Conservation (phyloP, 2,888 invertebrate genomes). For the Beris morrisii region DNA sequence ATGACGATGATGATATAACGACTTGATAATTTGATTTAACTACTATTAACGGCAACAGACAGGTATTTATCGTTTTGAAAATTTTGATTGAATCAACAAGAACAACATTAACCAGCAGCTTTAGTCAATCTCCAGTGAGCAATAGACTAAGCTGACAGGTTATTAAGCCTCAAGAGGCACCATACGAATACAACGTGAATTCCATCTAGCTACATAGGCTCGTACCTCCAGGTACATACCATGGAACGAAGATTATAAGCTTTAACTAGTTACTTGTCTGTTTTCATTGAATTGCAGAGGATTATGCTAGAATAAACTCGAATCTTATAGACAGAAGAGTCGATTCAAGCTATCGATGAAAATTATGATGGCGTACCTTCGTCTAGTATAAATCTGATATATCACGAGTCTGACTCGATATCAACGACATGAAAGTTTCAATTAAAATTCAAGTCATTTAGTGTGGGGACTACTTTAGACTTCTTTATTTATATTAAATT, state of each 20-base stretch:
- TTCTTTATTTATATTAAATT: too few relatives aligned
- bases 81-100: slow-evolving; percentile 39
- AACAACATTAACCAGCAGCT: slow-evolving; percentile 20
- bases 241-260: too few relatives aligned
- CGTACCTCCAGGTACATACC: too few relatives aligned
- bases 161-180: slow-evolving; percentile 23
- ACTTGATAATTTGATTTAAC: slow-evolving; percentile 51
- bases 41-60: slow-evolving; percentile 35
- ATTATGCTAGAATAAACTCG: slow-evolving; percentile 26
- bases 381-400: too few relatives aligned
- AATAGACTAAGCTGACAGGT: slow-evolving; percentile 25
- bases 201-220: too few relatives aligned
- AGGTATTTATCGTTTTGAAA: slow-evolving; percentile 39
- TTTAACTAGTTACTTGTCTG: slow-evolving; percentile 30
- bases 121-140: slow-evolving; percentile 34
- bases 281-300: slow-evolving; percentile 33
- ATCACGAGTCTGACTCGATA: too few relatives aligned
- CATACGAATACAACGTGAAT: slow-evolving; percentile 3
- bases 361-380: slow-evolving; percentile 1
- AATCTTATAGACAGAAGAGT: slow-evolving; percentile 23
- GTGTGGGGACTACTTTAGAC: too few relatives aligned
- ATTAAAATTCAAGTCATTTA: too few relatives aligned
- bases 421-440: too few relatives aligned
- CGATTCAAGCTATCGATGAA: slow-evolving; percentile 27
- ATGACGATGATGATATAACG: slow-evolving; percentile 49